Evolutionary conservation across 2,888 invertebrate species (phyloP), one percentile per base, ranked within the genome.

Genomic region (Lacanobia oleracea): DNA sequence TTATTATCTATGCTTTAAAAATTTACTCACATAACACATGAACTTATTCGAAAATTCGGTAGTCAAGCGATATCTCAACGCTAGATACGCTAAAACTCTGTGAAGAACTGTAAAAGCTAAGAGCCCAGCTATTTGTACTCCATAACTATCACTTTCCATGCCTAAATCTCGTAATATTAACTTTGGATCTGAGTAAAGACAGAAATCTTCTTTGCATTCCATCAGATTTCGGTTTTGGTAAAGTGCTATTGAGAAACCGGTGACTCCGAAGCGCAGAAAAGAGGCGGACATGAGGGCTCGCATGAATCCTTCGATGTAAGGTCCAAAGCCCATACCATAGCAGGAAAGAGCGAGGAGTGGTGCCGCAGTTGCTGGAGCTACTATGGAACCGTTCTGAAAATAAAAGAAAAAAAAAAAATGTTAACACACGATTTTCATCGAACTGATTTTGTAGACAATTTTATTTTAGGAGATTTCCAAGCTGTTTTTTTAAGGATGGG

Each of bases 251-350:
- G 90, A 94, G 84, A 93, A 97, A 61, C 97, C 98, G 10, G 97
- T 96, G 68, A 98, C 95, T 0, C 97, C 97, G 88, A 97, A 98
- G 65, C 98, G 96, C 23, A 98, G 94, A 89, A 97, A 98, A 1
- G 97, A 97, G 4, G 94, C 87, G 0, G 95, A 93, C 97, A 97
- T 97, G 0, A 97, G 86, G 0, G 94, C 88, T 77, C 90, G 93
- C 97, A 97, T 97, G 27, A 91, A 83, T 0, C 93, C 89, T 89
- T 97, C 96, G 43, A 97, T 96, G 74, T 86, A 88, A 1, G 93
- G 91, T 0, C 96, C 97, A 82, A 97, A 97, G 14, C 97, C 97
- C 96, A 97, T 96, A 2, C 97, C 97, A 84, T 97, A 97, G 77
- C 97, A 96, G 59, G 96, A 94, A 1, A 97, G 86, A 1, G 96